These are phyloP conservation scores for Thymallus thymallus DNA, from an alignment of 2,113 vertebrate genomes.

Conservation along the genomic window DNA sequence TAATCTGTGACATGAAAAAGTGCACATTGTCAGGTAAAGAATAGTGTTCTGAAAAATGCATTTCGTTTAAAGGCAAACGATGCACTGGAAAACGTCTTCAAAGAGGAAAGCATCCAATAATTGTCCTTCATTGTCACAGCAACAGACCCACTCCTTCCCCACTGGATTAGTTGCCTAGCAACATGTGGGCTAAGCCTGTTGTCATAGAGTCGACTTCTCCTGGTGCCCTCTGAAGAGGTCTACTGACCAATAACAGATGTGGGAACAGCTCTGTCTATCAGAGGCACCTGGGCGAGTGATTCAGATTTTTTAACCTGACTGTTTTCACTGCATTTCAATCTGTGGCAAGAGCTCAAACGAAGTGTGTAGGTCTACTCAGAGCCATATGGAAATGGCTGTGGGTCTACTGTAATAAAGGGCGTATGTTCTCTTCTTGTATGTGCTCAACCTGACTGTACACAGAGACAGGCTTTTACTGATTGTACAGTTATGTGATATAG, in stretches of 20 bases:
- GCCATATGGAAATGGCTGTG: no score
- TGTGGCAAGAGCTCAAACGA: background rate
- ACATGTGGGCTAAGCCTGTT: constrained; percentile 62
- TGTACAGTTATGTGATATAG: no score
- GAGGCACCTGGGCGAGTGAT: background rate
- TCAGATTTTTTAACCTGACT: background rate
- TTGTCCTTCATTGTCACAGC: constrained; percentile 56
- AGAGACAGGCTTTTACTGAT: no score
- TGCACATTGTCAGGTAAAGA: background rate
- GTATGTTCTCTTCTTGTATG: no score
- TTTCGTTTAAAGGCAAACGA: constrained; percentile 12
- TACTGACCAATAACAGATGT: constrained; percentile 25
- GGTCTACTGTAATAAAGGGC: no score
- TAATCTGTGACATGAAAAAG: background rate
- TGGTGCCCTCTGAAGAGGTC: constrained; percentile 44
- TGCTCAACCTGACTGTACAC: no score
- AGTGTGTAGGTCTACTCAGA: background rate
- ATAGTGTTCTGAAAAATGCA: background rate
- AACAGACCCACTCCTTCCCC: constrained; percentile 42
- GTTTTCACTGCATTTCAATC: background rate
- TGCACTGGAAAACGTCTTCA: constrained; percentile 18
- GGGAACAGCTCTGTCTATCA: background rate
- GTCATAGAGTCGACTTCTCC: constrained; percentile 59
- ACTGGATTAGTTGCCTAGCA: constrained; percentile 70
- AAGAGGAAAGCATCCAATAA: constrained; percentile 42